Percentiles rank a stretch among this genome's conserved stretches.
Evolutionary conservation across 2,888 invertebrate species (phyloP).

Genomic region (Dioctria linearis): DNA sequence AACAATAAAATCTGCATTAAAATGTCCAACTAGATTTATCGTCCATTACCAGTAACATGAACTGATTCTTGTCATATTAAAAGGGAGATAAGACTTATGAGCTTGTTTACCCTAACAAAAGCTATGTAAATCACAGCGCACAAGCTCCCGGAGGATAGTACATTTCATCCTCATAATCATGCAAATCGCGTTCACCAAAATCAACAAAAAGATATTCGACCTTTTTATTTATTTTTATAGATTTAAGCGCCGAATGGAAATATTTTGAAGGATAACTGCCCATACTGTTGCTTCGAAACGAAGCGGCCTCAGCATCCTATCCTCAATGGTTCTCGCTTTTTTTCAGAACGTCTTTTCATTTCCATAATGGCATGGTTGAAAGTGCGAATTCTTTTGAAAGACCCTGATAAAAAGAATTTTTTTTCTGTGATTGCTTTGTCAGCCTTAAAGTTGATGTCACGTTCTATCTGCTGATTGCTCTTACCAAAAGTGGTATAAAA

Average conservation of each 20-base stretch:
- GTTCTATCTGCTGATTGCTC: not conserved
- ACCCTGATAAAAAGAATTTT: not conserved
- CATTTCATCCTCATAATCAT: conserved; percentile 5
- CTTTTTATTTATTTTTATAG: not conserved
- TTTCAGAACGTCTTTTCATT: not conserved
- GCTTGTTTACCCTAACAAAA: not conserved
- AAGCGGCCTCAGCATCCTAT: not conserved
- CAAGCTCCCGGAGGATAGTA: not conserved
- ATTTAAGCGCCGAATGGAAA: not conserved
- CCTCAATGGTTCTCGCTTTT: not conserved
- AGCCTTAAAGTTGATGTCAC: not conserved
- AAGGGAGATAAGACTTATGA: not conserved
- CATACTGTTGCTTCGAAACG: not conserved
- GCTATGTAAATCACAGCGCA: not conserved
- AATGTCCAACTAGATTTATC: not conserved
- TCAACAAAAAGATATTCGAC: not conserved
- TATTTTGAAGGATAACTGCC: not conserved
- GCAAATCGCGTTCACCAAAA: conserved; percentile 6
- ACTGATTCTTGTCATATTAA: not conserved
- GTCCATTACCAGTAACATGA: not conserved
- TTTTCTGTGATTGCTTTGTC: not conserved
- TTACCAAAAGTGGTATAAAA: not conserved
- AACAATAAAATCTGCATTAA: not conserved
- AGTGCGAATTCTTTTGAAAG: not conserved
- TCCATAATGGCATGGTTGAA: not conserved